Conservation (phyloP, 2,888 invertebrate genomes). For the Dascillus cervinus region DNA sequence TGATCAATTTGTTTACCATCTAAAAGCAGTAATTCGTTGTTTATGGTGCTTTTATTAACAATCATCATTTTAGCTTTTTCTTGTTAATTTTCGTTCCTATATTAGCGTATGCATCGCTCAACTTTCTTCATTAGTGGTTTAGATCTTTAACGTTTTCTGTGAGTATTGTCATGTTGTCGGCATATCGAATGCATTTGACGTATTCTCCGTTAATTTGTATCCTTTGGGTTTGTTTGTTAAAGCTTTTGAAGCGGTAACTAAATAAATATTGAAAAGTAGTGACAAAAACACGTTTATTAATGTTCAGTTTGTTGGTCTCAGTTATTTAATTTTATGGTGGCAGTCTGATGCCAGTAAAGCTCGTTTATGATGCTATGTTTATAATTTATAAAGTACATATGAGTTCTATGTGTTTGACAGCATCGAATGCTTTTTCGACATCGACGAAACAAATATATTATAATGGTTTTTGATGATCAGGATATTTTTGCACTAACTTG, state of each 20-base stretch:
- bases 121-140: constrained; percentile 1
- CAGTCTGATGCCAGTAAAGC: not conserved
- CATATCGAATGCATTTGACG: not conserved
- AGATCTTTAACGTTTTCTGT: constrained; percentile 3
- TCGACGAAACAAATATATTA: constrained; percentile 1
- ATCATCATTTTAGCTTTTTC: too few relatives aligned
- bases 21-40: too few relatives aligned
- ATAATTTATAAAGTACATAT: constrained; percentile 1
- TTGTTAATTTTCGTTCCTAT: not conserved
- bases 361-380: constrained; percentile 4
- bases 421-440: not conserved
- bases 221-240: constrained; percentile 1
- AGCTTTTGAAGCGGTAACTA: not conserved
- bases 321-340: constrained; percentile 1
- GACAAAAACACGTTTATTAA: not conserved
- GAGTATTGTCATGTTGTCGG: constrained; percentile 1
- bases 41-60: too few relatives aligned
- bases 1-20: constrained; percentile 4
- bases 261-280: constrained; percentile 3
- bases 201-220: constrained; percentile 1
- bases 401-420: constrained; percentile 1
- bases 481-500: too few relatives aligned
- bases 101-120: constrained; percentile 1
- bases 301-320: not conserved
- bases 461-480: too few relatives aligned